Conservation (phyloP, 2,888 invertebrate genomes). For the Microctonus hyperodae region DNA sequence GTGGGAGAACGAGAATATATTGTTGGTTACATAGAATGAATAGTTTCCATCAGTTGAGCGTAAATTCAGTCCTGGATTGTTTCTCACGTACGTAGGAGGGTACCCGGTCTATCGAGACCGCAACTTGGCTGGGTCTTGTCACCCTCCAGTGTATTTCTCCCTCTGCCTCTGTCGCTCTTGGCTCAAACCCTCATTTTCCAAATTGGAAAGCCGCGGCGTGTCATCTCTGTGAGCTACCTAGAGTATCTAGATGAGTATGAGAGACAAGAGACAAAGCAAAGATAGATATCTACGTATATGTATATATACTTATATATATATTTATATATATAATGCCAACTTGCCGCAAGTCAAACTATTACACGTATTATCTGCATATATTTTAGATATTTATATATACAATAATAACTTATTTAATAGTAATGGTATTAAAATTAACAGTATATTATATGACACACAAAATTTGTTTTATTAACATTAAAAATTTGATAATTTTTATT, state of each 20-base stretch:
- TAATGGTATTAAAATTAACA: neutral
- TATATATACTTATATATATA: no score
- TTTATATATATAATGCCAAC: neutral
- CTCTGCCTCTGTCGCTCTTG: conserved; percentile 19
- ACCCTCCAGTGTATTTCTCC: conserved; percentile 34
- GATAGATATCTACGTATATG: no score
- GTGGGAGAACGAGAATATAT: conserved; percentile 23
- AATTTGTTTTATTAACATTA: no score
- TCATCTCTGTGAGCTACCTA: conserved; percentile 14
- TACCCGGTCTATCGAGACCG: conserved; percentile 43
- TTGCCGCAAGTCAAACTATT: neutral
- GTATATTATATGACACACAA: no score
- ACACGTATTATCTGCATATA: neutral
- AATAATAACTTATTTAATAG: neutral
- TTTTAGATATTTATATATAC: neutral
- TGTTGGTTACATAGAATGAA: conserved; percentile 16
- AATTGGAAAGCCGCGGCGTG: conserved; percentile 39
- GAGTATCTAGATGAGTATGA: neutral
- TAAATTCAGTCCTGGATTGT: conserved; percentile 44
- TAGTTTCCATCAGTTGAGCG: conserved; percentile 33
- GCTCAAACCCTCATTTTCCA: conserved; percentile 39
- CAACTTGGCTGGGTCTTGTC: conserved; percentile 43
- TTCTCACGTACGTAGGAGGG: conserved; percentile 44
- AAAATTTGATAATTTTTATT: no score
- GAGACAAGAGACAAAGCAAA: neutral